Evolutionary conservation across 1,140 invertebrate genomes (phyloP).

Genomic region (Lucilia cuprina): DNA sequence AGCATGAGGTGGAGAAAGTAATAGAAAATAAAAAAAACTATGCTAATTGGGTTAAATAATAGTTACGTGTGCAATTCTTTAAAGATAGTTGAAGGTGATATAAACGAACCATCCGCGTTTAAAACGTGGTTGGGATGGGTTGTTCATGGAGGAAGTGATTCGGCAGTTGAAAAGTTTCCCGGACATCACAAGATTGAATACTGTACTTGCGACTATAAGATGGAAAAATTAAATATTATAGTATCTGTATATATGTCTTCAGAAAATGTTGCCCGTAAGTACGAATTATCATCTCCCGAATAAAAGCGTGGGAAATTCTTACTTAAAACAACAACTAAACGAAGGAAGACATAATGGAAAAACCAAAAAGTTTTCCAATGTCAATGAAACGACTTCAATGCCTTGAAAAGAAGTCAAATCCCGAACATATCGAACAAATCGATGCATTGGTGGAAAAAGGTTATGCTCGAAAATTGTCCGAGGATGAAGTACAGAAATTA

Average conservation of each 20-base stretch:
- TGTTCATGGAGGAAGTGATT: background rate
- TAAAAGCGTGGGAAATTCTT: no score
- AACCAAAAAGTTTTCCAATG: conserved; percentile 38
- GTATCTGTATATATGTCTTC: background rate
- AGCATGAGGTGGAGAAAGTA: background rate
- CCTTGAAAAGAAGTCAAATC: conserved; percentile 26
- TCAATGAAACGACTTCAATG: conserved; percentile 18
- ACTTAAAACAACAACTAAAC: background rate
- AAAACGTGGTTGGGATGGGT: conserved; percentile 7
- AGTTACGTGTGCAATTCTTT: conserved; percentile 14
- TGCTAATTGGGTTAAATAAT: conserved; percentile 31
- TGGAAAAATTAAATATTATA: background rate
- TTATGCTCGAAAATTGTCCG: conserved; percentile 6
- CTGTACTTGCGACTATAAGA: background rate
- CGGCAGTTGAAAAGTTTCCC: no score
- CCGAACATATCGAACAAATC: background rate
- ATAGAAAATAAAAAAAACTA: background rate
- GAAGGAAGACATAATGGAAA: conserved; percentile 11
- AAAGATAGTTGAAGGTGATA: background rate
- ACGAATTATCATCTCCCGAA: background rate
- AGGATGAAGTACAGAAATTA: background rate
- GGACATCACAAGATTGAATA: background rate
- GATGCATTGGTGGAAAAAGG: background rate
- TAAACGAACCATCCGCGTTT: background rate
- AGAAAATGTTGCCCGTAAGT: background rate